These are phyloP conservation scores for Desoria tigrina DNA, from an alignment of 2,888 invertebrate genomes.

Conservation along the genomic window DNA sequence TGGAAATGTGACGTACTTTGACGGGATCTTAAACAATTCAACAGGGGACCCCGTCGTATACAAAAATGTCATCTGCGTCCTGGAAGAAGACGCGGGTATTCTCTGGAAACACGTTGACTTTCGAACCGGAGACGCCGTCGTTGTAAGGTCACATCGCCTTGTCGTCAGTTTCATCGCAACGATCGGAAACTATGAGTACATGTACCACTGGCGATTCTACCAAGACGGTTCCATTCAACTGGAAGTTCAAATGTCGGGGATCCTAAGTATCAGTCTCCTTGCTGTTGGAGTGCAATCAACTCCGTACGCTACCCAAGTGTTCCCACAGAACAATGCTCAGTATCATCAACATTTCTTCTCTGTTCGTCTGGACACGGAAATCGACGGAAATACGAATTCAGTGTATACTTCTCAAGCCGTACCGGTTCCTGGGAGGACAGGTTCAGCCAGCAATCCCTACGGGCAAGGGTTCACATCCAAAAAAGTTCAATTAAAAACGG, in stretches of 20 bases:
- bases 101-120: constrained; percentile 39
- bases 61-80: constrained; percentile 24
- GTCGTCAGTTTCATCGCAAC: constrained; percentile 12
- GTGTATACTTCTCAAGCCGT: constrained; percentile 27
- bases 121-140: constrained; percentile 24
- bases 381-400: constrained; percentile 35
- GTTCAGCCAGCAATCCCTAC: constrained; percentile 32
- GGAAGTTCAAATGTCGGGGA: constrained; percentile 29
- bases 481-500: constrained; percentile 23
- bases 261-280: constrained; percentile 21
- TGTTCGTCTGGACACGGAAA: constrained; percentile 31
- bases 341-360: constrained; percentile 41
- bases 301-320: constrained; percentile 17
- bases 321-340: constrained; percentile 29
- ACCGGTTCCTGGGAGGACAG: constrained; percentile 22
- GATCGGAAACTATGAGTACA: constrained; percentile 42
- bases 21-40: constrained; percentile 15
- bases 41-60: constrained; percentile 18
- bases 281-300: constrained; percentile 16
- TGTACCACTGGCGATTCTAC: constrained; percentile 37
- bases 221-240: constrained; percentile 35
- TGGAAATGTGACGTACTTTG: constrained; percentile 26
- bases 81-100: constrained; percentile 40
- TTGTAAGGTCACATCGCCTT: too few relatives aligned
- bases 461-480: constrained; percentile 30